These are phyloP conservation scores for Cosmia trapezina DNA, from an alignment of 2,888 invertebrate species.

Conservation along the genomic window DNA sequence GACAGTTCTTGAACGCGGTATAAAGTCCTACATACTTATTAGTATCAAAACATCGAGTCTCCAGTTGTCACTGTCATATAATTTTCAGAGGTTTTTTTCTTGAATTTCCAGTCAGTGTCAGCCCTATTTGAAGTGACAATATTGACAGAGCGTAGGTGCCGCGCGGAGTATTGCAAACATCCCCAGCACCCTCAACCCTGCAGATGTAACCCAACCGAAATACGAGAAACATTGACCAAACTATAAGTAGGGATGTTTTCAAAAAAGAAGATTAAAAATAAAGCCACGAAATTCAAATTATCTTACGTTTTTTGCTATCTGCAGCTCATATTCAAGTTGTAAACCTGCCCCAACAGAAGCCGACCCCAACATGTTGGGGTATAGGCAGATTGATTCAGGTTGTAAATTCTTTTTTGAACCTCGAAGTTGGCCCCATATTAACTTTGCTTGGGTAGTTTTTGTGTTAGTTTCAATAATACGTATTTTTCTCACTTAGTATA, in stretches of 20 bases:
- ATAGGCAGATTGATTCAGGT: too few relatives aligned
- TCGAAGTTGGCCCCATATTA: too few relatives aligned
- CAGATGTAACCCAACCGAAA: constrained; percentile 8
- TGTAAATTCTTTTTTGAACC: too few relatives aligned
- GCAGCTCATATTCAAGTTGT: not conserved
- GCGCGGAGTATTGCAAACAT: constrained; percentile 3
- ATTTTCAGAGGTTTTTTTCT: not conserved
- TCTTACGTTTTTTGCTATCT: not conserved
- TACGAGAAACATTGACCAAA: constrained; percentile 14
- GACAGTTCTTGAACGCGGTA: too few relatives aligned
- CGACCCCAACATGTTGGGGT: too few relatives aligned
- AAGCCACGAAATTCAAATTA: not conserved
- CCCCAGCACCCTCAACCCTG: constrained; percentile 1
- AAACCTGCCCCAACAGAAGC: too few relatives aligned
- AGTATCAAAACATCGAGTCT: not conserved
- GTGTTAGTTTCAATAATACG: too few relatives aligned
- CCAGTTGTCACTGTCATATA: not conserved
- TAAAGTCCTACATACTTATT: too few relatives aligned
- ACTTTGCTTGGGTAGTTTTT: too few relatives aligned
- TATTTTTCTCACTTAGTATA: too few relatives aligned
- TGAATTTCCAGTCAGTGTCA: not conserved
- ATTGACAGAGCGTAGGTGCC: constrained; percentile 28
- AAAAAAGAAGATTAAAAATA: too few relatives aligned
- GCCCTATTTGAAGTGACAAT: constrained; percentile 44
- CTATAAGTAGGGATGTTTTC: not conserved